These are phyloP conservation scores for Gyps fulvus DNA, from an alignment of 2,113 vertebrate species.

Conservation along the genomic window DNA sequence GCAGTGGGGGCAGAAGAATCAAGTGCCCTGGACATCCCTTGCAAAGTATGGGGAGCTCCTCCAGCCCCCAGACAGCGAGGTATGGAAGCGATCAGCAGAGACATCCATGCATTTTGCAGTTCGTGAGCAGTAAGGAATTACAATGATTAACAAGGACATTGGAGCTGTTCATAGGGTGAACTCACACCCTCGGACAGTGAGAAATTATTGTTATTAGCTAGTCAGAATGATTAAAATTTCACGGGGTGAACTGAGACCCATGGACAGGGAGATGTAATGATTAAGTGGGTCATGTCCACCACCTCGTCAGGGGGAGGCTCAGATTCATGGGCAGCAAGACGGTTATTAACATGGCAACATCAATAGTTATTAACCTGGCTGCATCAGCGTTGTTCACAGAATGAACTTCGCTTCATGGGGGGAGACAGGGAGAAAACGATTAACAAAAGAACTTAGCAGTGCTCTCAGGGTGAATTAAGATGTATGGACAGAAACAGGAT, in stretches of 20 bases:
- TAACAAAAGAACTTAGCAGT: constrained; percentile 17
- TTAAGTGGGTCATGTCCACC: constrained; percentile 38
- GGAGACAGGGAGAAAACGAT: constrained; percentile 41
- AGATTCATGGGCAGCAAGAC: background rate
- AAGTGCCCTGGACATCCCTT: background rate
- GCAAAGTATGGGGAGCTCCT: background rate
- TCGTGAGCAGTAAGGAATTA: background rate
- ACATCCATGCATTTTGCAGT: background rate
- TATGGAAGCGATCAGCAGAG: background rate
- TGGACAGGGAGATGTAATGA: constrained; percentile 8
- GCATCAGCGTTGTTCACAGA: background rate
- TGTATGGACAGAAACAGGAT: constrained; percentile 36
- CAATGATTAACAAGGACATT: constrained; percentile 48
- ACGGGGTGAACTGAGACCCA: constrained; percentile 25
- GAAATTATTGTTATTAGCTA: constrained; percentile 61
- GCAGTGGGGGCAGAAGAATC: background rate
- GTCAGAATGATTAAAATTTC: constrained; percentile 66
- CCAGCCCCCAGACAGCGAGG: background rate
- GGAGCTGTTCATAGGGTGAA: constrained; percentile 15
- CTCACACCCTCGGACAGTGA: constrained; percentile 55
- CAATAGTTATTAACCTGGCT: constrained; percentile 67
- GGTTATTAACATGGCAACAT: constrained; percentile 30
- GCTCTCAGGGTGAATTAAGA: constrained; percentile 32
- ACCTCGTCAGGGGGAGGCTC: background rate
- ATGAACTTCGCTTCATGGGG: constrained; percentile 28